Conservation (phyloP, 2,888 invertebrate species). For the Frankliniella fusca region DNA sequence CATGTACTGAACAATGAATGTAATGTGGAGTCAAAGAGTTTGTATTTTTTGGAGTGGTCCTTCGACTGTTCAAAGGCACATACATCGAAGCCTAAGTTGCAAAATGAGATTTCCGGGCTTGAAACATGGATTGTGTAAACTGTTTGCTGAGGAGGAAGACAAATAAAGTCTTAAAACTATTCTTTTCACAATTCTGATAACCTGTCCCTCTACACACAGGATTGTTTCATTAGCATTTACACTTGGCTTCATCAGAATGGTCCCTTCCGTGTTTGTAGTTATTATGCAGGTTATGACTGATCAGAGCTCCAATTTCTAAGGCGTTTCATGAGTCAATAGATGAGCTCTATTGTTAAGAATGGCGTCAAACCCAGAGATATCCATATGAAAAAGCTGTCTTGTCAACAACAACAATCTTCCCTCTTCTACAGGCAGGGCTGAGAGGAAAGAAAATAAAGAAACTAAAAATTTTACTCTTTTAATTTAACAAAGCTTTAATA, state of each 20-base stretch:
- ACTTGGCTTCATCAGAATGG: too few species aligned
- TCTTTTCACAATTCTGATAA: background rate
- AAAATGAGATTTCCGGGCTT: background rate
- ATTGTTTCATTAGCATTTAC: too few species aligned
- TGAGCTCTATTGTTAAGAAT: too few species aligned
- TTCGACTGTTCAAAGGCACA: background rate
- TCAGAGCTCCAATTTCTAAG: too few species aligned
- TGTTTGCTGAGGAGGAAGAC: conserved; percentile 1
- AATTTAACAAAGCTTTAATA: conserved; percentile 23
- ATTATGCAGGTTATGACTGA: too few species aligned
- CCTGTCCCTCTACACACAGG: background rate
- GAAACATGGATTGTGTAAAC: background rate
- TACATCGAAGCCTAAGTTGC: background rate
- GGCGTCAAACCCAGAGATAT: too few species aligned
- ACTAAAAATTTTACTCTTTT: background rate
- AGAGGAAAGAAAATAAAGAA: background rate
- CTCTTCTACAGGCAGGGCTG: too few species aligned
- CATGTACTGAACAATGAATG: conserved; percentile 8
- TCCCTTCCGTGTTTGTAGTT: too few species aligned
- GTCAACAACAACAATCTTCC: too few species aligned
- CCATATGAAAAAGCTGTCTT: too few species aligned
- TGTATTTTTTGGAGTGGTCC: background rate
- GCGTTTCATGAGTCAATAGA: too few species aligned
- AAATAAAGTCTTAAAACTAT: conserved; percentile 13
- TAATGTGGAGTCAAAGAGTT: background rate